phyloP scores from a whole-genome alignment of 2,113 vertebrate species.

The Kobus ellipsiprymnus region DNA sequence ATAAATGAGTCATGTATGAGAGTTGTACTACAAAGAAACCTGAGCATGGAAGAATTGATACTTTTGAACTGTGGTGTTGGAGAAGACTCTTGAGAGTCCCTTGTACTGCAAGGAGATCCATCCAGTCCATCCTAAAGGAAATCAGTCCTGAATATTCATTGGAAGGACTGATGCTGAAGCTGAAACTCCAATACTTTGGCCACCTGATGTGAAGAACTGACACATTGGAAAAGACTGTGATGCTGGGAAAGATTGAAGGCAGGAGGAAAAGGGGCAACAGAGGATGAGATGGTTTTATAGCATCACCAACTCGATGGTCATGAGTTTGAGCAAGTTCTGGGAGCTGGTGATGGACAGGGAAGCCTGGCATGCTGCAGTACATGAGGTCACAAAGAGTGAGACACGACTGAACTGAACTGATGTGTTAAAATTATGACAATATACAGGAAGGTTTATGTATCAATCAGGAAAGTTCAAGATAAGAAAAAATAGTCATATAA shows the following conservation, averaged over 20 bases:
- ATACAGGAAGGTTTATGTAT: neutral
- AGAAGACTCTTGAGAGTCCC: neutral
- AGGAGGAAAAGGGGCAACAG: neutral
- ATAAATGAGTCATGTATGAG: neutral
- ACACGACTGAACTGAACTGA: neutral
- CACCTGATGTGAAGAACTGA: neutral
- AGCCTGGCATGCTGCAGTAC: neutral
- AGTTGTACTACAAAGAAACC: neutral
- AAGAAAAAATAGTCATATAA: neutral
- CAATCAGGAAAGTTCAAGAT: constrained; percentile 21
- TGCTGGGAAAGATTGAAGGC: neutral
- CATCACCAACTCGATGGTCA: neutral
- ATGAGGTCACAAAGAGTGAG: neutral
- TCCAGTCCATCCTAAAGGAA: neutral
- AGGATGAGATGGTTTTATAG: neutral
- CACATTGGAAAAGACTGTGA: neutral
- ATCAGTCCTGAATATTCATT: neutral
- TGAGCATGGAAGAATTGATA: neutral
- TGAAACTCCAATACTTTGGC: neutral
- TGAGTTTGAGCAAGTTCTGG: neutral
- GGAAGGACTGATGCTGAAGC: neutral
- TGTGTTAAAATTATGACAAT: constrained; percentile 53
- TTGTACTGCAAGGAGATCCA: neutral
- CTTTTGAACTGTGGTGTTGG: neutral
- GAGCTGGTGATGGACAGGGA: neutral